Base-by-base conservation (phyloP, 2,797 vertebrate species). In the Falco novaeseelandiae region DNA sequence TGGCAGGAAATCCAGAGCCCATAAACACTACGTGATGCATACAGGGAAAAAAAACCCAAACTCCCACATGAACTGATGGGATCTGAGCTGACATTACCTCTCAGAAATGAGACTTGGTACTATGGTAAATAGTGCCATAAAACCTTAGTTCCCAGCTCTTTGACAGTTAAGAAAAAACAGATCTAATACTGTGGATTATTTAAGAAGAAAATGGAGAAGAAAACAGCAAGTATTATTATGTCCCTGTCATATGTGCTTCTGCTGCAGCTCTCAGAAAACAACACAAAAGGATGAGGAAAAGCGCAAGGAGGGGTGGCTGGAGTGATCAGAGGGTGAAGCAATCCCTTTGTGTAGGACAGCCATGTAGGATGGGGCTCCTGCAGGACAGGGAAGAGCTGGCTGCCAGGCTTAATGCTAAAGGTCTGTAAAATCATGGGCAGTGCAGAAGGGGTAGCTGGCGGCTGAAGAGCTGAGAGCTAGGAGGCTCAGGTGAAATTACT, bases 51-150 rank as follows among this genome's bases (percentile, higher is more conserved):
- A 3, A 20, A 87, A 13, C 26, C 25, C 29, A 22, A 76, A 62
- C 15, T 57, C n/a, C 40, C 18, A 30, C 23, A 46, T 0, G 1
- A 46, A 40, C 23, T 23, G 8, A 10, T 78, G 23, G 32, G 34
- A 52, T 85, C 67, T 66, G 57, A 23, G 34, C 73, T 91, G 59
- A 69, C 29, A 6, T 86, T 59, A 40, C 32, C 9, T 84, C 29
- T 86, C 36, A 74, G 80, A 90, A 95, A 59, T 36, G 22, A 87
- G 34, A n/a, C 40, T 78, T 81, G 73, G 17, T 86, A 30, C 58
- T 83, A 10, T 32, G 48, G 22, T 74, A 87, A 78, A 65, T 19
- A 82, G 30, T 63, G 34, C 27, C 34, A 25, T 61, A 86, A 92
- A 74, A 30, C 12, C 42, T 63, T 38, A 55, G 13, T 54, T 90